Conservation (phyloP, 2,113 vertebrate genomes). For the Pionites leucogaster region DNA sequence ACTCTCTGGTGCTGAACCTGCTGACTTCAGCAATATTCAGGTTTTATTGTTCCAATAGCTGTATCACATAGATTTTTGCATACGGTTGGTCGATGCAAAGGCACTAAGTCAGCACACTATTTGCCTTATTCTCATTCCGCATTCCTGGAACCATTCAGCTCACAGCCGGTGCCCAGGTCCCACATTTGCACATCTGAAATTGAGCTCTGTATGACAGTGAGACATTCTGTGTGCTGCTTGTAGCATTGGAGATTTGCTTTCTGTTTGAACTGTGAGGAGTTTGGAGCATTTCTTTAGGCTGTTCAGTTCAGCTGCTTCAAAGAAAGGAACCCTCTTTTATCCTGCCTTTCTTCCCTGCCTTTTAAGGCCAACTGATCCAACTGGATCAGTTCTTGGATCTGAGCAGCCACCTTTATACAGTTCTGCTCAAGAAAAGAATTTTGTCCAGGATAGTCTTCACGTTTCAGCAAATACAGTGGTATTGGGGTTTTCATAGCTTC, state of each 20-base stretch:
- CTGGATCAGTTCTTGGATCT: background rate
- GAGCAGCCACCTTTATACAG: background rate
- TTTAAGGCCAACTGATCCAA: background rate
- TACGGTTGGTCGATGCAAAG: background rate
- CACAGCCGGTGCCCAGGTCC: background rate
- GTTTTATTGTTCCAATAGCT: background rate
- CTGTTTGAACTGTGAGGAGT: background rate
- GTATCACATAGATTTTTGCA: background rate
- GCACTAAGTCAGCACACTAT: background rate
- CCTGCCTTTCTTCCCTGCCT: background rate
- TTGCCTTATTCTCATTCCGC: fast-evolving
- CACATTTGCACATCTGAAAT: background rate
- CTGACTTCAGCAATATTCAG: background rate
- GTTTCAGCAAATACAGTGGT: background rate
- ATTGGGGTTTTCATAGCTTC: background rate
- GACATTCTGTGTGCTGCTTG: background rate
- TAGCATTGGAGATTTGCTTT: background rate
- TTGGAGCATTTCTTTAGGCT: background rate
- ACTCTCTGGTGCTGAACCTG: background rate
- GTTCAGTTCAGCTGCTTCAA: background rate
- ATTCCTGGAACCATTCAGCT: background rate
- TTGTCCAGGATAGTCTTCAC: background rate
- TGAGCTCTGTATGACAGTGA: background rate
- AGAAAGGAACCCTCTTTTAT: background rate
- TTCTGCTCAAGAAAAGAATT: background rate